Conservation (phyloP, 2,797 vertebrate species). For the Hydrocynus forskahlii region DNA sequence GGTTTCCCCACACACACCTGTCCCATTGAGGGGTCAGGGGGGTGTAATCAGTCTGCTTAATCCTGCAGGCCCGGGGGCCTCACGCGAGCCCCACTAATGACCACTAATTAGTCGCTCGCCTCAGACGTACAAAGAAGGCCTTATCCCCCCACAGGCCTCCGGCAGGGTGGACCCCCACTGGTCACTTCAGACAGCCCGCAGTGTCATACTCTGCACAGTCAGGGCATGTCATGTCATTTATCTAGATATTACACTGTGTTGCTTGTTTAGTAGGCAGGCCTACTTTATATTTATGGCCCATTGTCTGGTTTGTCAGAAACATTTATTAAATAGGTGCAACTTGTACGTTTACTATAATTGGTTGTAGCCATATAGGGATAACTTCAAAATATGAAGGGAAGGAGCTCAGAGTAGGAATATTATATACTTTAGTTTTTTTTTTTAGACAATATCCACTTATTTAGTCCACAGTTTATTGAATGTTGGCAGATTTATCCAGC, state of each 20-base stretch:
- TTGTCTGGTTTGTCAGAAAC: background rate
- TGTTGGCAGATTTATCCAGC: background rate
- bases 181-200: constrained; percentile 31
- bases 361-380: background rate
- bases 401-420: background rate
- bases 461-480: background rate
- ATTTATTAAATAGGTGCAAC: background rate
- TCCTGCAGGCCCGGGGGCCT: constrained; percentile 63
- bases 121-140: constrained; percentile 59
- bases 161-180: constrained; percentile 22
- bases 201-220: constrained; percentile 16
- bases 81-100: constrained; percentile 63
- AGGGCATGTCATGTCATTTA: constrained; percentile 15
- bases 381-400: background rate
- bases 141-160: constrained; percentile 45
- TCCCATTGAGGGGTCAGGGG: constrained; percentile 64
- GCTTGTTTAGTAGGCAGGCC: background rate
- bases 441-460: background rate
- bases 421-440: background rate
- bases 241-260: background rate
- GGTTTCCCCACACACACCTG: constrained; percentile 63
- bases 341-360: background rate
- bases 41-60: constrained; percentile 67
- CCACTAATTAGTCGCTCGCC: constrained; percentile 64
- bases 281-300: background rate